Conservation (phyloP, 2,888 invertebrate genomes). For the Drosophila cognata region DNA sequence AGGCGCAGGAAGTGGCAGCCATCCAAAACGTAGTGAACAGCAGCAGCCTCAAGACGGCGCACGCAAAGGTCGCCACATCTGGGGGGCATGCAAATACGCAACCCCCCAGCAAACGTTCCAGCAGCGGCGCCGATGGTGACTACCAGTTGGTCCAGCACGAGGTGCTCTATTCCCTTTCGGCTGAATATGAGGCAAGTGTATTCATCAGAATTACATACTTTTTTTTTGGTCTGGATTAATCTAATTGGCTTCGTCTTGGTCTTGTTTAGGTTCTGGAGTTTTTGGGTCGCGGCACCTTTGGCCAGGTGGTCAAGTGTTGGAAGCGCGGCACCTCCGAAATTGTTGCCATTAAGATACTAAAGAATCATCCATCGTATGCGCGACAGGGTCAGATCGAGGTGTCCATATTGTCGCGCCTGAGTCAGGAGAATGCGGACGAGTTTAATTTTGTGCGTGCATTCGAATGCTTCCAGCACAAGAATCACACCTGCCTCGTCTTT, state of each 20-base stretch:
- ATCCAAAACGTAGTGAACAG: conserved; percentile 58
- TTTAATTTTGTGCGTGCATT: conserved; percentile 99
- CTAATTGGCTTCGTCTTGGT: neutral
- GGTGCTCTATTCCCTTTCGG: conserved; percentile 97
- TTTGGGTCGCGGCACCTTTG: conserved; percentile 99
- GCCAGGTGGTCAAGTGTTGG: conserved; percentile 99
- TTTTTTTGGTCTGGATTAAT: neutral
- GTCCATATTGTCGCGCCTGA: conserved; percentile 95
- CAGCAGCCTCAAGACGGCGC: conserved; percentile 85
- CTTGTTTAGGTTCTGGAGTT: conserved; percentile 95
- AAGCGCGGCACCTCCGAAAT: conserved; percentile 99
- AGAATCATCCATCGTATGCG: conserved; percentile 99
- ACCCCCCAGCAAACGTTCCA: conserved; percentile 89
- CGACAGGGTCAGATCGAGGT: conserved; percentile 99
- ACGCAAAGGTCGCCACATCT: conserved; percentile 85
- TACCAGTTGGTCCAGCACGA: conserved; percentile 99
- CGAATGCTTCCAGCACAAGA: conserved; percentile 99
- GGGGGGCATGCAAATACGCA: conserved; percentile 86
- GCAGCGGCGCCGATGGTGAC: conserved; percentile 97
- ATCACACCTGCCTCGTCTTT: conserved; percentile 99
- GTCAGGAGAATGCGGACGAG: conserved; percentile 99
- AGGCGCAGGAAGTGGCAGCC: conserved; percentile 38
- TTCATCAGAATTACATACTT: neutral
- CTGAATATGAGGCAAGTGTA: conserved; percentile 89
- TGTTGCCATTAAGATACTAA: conserved; percentile 99